Percentiles rank a stretch among this genome's conserved stretches.
phyloP scores from a whole-genome alignment of 2,797 vertebrate species.

The Pogonophryne albipinna region DNA sequence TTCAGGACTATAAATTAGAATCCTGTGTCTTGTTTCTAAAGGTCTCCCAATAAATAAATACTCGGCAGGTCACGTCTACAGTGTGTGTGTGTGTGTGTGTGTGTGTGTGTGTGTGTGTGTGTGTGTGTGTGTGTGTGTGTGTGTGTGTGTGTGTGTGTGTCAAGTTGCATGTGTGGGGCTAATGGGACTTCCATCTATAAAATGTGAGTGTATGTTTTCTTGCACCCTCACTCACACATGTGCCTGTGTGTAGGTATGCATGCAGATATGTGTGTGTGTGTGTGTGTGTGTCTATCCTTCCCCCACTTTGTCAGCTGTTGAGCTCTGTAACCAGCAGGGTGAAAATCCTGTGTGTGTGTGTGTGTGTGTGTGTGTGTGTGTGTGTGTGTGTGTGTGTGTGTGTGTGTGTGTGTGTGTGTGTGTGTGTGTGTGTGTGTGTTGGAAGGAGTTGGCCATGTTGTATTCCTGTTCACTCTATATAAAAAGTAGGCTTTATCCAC shows the following conservation, averaged over 20 bases:
- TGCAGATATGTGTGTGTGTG: neutral
- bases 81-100: slow-evolving; percentile 14
- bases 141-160: neutral
- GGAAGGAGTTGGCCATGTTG: too few relatives aligned
- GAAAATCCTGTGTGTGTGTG: slow-evolving; percentile 18
- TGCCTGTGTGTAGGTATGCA: slow-evolving; percentile 1
- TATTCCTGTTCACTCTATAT: neutral
- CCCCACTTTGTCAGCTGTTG: slow-evolving; percentile 37
- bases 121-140: too few relatives aligned
- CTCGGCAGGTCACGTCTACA: slow-evolving; percentile 65
- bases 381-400: neutral
- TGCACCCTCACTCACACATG: slow-evolving; percentile 8
- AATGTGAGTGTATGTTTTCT: slow-evolving; percentile 12
- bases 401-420: neutral
- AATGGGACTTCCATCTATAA: slow-evolving; percentile 12
- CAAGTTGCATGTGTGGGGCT: slow-evolving; percentile 8
- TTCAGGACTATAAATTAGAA: slow-evolving; percentile 78
- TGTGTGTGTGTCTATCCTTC: slow-evolving; percentile 3
- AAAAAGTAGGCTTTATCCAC: neutral
- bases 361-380: neutral
- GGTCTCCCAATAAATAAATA: slow-evolving; percentile 77
- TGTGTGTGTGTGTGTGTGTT: neutral
- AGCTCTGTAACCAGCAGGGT: slow-evolving; percentile 29
- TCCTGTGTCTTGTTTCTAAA: slow-evolving; percentile 70
- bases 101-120: slow-evolving; percentile 21